Percentiles rank a stretch among this genome's conserved stretches.
These are phyloP conservation scores for Pempheris klunzingeri DNA, from an alignment of 2,797 vertebrate species.

Conservation along the genomic window DNA sequence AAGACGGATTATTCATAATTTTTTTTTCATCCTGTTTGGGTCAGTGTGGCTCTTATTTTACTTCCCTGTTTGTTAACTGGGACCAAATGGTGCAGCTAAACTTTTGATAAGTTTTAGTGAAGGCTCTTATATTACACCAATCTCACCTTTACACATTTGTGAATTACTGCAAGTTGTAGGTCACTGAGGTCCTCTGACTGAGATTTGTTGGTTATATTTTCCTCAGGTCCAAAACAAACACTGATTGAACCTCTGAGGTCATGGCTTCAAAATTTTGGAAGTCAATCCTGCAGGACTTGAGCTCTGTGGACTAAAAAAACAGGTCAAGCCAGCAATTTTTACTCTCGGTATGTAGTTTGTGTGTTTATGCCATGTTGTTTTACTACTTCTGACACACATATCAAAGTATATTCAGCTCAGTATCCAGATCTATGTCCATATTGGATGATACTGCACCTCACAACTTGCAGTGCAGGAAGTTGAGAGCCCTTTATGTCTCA, in stretches of 20 bases:
- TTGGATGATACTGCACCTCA: too few relatives aligned
- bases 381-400: neutral
- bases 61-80: neutral
- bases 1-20: constrained; percentile 19
- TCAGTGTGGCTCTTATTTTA: neutral
- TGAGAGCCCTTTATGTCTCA: neutral
- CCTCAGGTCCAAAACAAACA: neutral
- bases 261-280: neutral
- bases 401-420: neutral
- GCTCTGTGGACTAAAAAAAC: neutral
- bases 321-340: neutral
- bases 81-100: neutral
- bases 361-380: neutral
- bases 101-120: neutral
- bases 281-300: neutral
- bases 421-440: neutral
- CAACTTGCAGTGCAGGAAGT: neutral
- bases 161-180: neutral
- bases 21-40: constrained; percentile 15
- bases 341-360: neutral
- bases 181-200: neutral
- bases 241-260: neutral
- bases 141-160: neutral
- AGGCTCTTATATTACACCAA: neutral
- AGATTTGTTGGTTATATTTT: neutral